These are phyloP conservation scores for Todiramphus saurophagus DNA, from an alignment of 2,113 vertebrate genomes.

Conservation along the genomic window DNA sequence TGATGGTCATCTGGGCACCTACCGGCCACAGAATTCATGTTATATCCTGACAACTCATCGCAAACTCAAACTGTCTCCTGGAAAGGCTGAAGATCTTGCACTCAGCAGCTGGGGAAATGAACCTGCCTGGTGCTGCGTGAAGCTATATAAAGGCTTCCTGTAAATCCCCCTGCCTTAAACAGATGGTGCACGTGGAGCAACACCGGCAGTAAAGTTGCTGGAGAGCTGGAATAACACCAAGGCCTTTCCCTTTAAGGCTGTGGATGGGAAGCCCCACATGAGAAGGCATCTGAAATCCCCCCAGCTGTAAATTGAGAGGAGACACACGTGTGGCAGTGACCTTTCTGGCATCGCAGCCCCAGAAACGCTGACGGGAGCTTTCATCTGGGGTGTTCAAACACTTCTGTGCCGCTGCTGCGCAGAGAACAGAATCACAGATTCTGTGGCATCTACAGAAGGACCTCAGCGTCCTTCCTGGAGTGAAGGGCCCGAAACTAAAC, in stretches of 20 bases:
- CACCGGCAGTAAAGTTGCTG: neutral
- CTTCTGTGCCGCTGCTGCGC: fast-evolving
- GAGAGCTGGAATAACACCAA: neutral
- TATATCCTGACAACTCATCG: neutral
- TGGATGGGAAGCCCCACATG: neutral
- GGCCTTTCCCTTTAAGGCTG: neutral
- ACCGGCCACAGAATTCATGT: neutral
- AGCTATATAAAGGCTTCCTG: neutral
- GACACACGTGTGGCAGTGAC: neutral
- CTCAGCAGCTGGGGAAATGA: neutral
- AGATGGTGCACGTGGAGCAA: neutral
- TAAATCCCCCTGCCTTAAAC: neutral
- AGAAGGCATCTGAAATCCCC: neutral
- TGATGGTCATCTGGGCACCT: slow-evolving; percentile 99
- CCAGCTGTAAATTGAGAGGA: neutral
- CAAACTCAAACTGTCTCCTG: neutral
- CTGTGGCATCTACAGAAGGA: too few relatives aligned
- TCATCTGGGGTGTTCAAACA: neutral
- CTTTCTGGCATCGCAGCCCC: neutral
- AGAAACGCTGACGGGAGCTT: neutral
- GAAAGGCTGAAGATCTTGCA: neutral
- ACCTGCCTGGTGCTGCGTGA: too few relatives aligned
- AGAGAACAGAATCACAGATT: neutral
- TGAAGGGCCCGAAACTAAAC: neutral
- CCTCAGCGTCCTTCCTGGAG: neutral